These are phyloP conservation scores for Musca vetustissima DNA, from an alignment of 1,140 invertebrate species.

Conservation along the genomic window DNA sequence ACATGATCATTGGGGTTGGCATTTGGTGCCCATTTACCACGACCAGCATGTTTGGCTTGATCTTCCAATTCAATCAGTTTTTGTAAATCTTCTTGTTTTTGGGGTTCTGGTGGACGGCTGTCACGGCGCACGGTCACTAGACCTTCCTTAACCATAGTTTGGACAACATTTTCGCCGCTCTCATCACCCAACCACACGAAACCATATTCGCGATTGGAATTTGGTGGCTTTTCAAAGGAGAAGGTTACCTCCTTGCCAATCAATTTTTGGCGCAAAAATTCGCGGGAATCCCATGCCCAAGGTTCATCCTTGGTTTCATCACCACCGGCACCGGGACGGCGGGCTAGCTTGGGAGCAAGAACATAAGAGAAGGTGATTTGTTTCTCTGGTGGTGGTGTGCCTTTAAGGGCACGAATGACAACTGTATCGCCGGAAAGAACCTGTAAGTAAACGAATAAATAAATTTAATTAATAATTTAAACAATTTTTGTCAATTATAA, in stretches of 20 bases:
- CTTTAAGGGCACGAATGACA: constrained; percentile 78
- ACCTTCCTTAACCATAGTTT: constrained; percentile 84
- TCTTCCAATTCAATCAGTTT: constrained; percentile 87
- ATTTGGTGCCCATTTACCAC: constrained; percentile 77
- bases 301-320: constrained; percentile 86
- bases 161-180: constrained; percentile 83
- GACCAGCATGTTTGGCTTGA: constrained; percentile 79
- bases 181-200: constrained; percentile 76
- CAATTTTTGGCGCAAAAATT: constrained; percentile 89
- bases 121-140: constrained; percentile 81
- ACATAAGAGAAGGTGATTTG: constrained; percentile 88
- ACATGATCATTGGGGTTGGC: constrained; percentile 61
- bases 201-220: constrained; percentile 83
- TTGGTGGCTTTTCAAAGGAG: constrained; percentile 70
- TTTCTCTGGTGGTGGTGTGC: constrained; percentile 86
- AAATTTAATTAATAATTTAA: neutral
- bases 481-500: too few species aligned
- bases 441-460: constrained; percentile 57
- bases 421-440: constrained; percentile 89
- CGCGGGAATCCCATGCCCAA: constrained; percentile 94
- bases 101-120: constrained; percentile 62
- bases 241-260: constrained; percentile 89
- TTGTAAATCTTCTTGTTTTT: constrained; percentile 64
- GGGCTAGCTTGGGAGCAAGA: constrained; percentile 86
- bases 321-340: constrained; percentile 66